Percentiles rank a stretch among this genome's conserved stretches.
phyloP scores from a whole-genome alignment of 2,113 vertebrate species.

The Macquaria ambigua region DNA sequence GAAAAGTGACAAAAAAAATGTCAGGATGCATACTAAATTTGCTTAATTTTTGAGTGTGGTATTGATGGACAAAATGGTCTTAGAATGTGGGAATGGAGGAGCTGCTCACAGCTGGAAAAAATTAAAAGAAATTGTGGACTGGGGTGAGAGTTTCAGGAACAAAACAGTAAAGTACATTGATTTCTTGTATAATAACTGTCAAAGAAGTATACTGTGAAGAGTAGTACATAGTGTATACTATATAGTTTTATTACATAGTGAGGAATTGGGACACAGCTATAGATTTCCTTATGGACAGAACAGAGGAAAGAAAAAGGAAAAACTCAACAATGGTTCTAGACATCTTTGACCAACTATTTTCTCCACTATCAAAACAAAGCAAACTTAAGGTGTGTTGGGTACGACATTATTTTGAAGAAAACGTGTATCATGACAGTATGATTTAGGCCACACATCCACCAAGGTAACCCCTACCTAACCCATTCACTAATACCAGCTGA shows the following conservation, averaged over 20 bases:
- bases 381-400: not conserved
- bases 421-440: not conserved
- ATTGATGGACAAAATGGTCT: not conserved
- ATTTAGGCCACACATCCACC: constrained; percentile 24
- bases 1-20: not conserved
- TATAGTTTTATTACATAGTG: not conserved
- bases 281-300: not conserved
- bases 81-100: not conserved
- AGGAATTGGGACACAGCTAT: not conserved
- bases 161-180: not conserved
- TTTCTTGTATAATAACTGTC: not conserved
- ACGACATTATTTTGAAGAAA: constrained; percentile 2
- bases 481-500: constrained; percentile 59
- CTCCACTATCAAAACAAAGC: not conserved
- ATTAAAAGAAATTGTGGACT: not conserved
- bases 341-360: not conserved
- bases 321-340: not conserved
- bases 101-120: not conserved
- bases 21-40: not conserved
- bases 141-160: not conserved
- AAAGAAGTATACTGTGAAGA: not conserved
- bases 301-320: not conserved
- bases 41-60: not conserved
- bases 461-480: constrained; percentile 42
- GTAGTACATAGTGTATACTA: not conserved